Evolutionary conservation across 2,113 vertebrate species (phyloP).

Genomic region (Mus pahari): DNA sequence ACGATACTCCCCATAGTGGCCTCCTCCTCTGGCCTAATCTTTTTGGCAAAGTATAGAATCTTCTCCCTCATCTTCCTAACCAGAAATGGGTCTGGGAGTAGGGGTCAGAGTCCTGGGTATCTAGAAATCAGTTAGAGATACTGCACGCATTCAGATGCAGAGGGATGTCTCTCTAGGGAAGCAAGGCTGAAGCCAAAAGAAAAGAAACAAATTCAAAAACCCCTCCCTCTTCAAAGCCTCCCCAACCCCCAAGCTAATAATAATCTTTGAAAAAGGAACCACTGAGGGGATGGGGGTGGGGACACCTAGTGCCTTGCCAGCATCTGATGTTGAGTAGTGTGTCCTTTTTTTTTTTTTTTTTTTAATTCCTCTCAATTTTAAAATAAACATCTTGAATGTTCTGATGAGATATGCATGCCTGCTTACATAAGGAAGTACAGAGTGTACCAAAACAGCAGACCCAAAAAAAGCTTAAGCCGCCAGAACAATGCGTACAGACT

Average conservation of each 20-base stretch:
- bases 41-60: not conserved
- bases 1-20: not conserved
- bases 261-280: not conserved
- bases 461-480: constrained; percentile 92
- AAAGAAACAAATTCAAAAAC: not conserved
- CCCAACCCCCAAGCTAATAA: constrained; percentile 35
- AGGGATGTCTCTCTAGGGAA: not conserved
- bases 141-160: not conserved
- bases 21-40: not conserved
- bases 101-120: not conserved
- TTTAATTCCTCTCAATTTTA: constrained; percentile 88
- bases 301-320: constrained; percentile 56
- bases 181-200: constrained; percentile 34
- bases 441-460: constrained; percentile 93
- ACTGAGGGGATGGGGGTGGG: not conserved
- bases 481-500: constrained; percentile 99
- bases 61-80: not conserved
- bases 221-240: constrained; percentile 36
- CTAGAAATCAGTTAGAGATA: not conserved
- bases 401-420: constrained; percentile 92
- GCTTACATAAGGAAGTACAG: constrained; percentile 96
- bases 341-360: constrained; percentile 76
- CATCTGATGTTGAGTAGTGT: constrained; percentile 63
- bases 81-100: not conserved
- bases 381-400: constrained; percentile 92